Conservation (phyloP, 2,888 invertebrate genomes). For the Panopea generosa region DNA sequence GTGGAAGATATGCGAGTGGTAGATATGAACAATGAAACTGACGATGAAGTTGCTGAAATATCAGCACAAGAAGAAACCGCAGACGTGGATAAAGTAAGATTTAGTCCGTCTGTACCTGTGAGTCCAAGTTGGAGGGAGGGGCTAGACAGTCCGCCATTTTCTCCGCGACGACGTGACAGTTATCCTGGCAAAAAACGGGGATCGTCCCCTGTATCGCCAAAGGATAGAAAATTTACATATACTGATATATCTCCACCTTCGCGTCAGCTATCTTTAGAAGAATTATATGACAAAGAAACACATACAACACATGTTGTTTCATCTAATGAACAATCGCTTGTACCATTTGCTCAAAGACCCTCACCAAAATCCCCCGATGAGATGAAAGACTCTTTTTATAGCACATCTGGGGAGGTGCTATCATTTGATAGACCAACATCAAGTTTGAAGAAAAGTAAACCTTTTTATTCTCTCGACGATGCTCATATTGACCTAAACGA, state of each 20-base stretch:
- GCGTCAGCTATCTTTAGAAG: constrained; percentile 73
- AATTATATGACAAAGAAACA: constrained; percentile 59
- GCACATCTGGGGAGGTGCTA: constrained; percentile 68
- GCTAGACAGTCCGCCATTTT: constrained; percentile 80
- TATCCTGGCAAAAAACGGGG: constrained; percentile 79
- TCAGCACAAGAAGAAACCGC: constrained; percentile 51
- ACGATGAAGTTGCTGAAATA: constrained; percentile 64
- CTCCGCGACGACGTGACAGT: constrained; percentile 78
- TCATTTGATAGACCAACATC: constrained; percentile 70
- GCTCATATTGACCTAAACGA: constrained; percentile 63
- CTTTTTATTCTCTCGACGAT: constrained; percentile 60
- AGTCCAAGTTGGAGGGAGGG: constrained; percentile 83
- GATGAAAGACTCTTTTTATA: constrained; percentile 64
- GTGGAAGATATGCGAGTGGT: constrained; percentile 71
- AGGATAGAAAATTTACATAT: constrained; percentile 79
- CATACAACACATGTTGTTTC: constrained; percentile 36
- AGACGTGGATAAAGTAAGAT: constrained; percentile 49
- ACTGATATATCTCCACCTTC: constrained; percentile 79
- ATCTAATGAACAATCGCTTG: constrained; percentile 40
- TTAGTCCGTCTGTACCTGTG: constrained; percentile 80
- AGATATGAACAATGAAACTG: constrained; percentile 64
- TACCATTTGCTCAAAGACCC: constrained; percentile 68
- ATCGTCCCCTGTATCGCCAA: constrained; percentile 79
- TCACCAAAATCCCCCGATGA: constrained; percentile 78
- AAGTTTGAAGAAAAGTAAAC: constrained; percentile 60